These are phyloP conservation scores for Temnothorax unifasciatus DNA, from an alignment of 2,888 invertebrate genomes.

Conservation along the genomic window DNA sequence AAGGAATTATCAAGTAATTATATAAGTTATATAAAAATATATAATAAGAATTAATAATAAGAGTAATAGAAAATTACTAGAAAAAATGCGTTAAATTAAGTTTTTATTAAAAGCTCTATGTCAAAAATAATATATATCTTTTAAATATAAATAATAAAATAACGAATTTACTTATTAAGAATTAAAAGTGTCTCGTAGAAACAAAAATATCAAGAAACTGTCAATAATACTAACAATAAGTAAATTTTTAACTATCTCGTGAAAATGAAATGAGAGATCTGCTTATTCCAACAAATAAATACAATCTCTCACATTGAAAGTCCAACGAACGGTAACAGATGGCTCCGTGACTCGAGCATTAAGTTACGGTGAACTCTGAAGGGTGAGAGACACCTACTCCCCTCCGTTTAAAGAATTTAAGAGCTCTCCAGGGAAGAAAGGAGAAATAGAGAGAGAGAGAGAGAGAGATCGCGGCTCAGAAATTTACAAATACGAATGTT, in stretches of 20 bases:
- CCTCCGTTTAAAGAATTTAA: slow-evolving; percentile 69
- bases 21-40: neutral
- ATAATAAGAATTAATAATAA: neutral
- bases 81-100: neutral
- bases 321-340: slow-evolving; percentile 77
- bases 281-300: slow-evolving; percentile 72
- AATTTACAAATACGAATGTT: slow-evolving; percentile 24
- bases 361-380: slow-evolving; percentile 62
- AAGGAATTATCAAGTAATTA: too few species aligned
- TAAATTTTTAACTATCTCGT: slow-evolving; percentile 38
- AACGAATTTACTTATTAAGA: neutral
- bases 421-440: slow-evolving; percentile 56
- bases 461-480: neutral
- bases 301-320: slow-evolving; percentile 66
- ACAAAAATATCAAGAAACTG: neutral
- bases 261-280: slow-evolving; percentile 55
- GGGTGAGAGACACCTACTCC: slow-evolving; percentile 61
- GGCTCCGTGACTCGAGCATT: slow-evolving; percentile 75
- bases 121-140: too few species aligned
- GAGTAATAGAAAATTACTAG: neutral
- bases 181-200: neutral
- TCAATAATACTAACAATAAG: neutral
- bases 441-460: neutral
- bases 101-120: neutral
- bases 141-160: neutral